Base-by-base conservation (phyloP, 64 coral and sea anemone species). In the Montipora capricornis region DNA sequence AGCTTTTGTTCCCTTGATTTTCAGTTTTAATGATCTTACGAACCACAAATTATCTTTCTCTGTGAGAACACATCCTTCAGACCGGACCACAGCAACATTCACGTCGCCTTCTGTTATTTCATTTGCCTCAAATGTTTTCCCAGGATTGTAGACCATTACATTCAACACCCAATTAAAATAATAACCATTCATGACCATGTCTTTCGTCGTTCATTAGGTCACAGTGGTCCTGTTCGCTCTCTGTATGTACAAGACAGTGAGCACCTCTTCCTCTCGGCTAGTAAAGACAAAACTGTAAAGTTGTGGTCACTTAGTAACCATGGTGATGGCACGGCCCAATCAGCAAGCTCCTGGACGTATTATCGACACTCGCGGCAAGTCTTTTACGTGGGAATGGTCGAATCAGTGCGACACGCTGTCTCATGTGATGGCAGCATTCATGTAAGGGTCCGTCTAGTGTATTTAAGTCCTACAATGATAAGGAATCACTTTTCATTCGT, bases 231-330 rank as follows among this genome's bases (percentile, higher is more conserved):
- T 1, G 95, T 96, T 3, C 88, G 94, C 49, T 95, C 95, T 48
- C 71, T 99, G 16, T 95, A 89, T 77, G 87, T 96, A 11, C 97
- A 99, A 74, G 97, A 96, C 75, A 99, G 97, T 19, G 97, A 99
- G 16, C 94, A 99, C 77, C 88, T 88, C 49, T 99, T 99, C 73
- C 75, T 99, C 37, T 99, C 97, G 4, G 97, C 94, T 7, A 99
- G 97, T 46, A 94, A 95, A 74, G 97, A 99, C 68, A 99, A 94
- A 66, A 99, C 97, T 67, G 97, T 99, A 50, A 99, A 99, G 37
- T 75, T 99, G 37, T 99, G 97, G 97, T 94, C 95, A 8, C 97
- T 99, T 2, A 99, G 91, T 88, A 99, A 99, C 92, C 97, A 99
- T 92, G 97, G 97, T 87, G 97, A 94, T 52, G 97, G 97, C 17